Conservation (phyloP, 2,888 invertebrate genomes). For the Anorthoa munda region DNA sequence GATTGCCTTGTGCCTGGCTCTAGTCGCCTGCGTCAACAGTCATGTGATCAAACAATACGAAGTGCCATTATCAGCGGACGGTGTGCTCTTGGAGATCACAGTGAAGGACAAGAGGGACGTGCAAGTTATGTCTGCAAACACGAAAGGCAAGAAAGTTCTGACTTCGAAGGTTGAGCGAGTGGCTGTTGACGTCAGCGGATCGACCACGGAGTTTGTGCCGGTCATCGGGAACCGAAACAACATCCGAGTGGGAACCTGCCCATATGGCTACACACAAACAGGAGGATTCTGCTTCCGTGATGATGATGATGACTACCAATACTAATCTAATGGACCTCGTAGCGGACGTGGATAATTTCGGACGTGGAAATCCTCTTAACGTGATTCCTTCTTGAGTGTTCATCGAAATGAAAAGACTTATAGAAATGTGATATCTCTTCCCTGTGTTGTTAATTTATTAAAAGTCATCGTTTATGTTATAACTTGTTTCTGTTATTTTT, state of each 20-base stretch:
- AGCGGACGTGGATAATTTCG: background rate
- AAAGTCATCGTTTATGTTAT: conserved; percentile 19
- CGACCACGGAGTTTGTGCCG: conserved; percentile 35
- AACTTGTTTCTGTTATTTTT: background rate
- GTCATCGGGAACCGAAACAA: conserved; percentile 62
- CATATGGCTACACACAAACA: conserved; percentile 63
- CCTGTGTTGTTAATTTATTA: conserved; percentile 55
- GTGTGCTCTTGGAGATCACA: conserved; percentile 49
- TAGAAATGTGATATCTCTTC: conserved; percentile 45
- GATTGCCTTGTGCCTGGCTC: conserved; percentile 55
- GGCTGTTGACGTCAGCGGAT: background rate
- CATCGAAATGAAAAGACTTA: conserved; percentile 40
- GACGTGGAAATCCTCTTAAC: background rate
- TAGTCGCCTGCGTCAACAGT: conserved; percentile 50
- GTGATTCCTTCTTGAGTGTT: conserved; percentile 12
- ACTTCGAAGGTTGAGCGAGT: conserved; percentile 32
- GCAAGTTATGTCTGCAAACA: conserved; percentile 42
- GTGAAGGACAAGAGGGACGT: conserved; percentile 47
- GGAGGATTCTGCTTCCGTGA: conserved; percentile 72
- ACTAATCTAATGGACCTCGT: conserved; percentile 25
- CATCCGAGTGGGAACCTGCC: conserved; percentile 65
- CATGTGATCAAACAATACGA: conserved; percentile 47
- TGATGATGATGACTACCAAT: conserved; percentile 69
- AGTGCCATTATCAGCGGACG: conserved; percentile 53
- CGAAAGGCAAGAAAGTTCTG: conserved; percentile 42